Evolutionary conservation across 30 jellyfish, hydroid and myxozoan genomes (phyloP).

Genomic region (Rhopilema esculentum): DNA sequence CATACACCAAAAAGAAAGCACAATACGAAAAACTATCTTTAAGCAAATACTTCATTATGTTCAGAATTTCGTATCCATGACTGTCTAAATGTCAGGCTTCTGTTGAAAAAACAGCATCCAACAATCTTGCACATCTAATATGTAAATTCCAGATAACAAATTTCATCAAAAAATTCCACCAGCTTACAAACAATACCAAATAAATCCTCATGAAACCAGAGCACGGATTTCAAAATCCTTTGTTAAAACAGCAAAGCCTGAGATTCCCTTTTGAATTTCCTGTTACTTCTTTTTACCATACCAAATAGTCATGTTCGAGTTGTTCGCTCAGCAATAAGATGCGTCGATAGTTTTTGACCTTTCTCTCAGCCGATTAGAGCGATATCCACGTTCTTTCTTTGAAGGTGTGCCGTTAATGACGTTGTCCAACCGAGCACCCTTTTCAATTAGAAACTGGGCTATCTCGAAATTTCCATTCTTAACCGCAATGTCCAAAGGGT

Average conservation of each 20-base stretch:
- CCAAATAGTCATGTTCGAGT: too few species aligned
- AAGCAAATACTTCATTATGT: background rate
- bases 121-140: background rate
- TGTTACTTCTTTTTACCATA: background rate
- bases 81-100: background rate
- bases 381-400: background rate
- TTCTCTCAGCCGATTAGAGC: background rate
- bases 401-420: conserved; percentile 77
- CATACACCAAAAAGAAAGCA: background rate
- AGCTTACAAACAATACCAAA: background rate
- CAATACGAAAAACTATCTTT: background rate
- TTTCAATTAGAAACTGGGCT: conserved; percentile 82
- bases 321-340: background rate
- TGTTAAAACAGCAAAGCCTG: background rate
- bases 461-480: conserved; percentile 83
- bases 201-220: background rate
- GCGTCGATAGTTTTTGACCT: conserved; percentile 37
- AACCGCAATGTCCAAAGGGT: conserved; percentile 82
- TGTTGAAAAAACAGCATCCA: background rate
- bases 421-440: conserved; percentile 82
- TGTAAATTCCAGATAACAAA: background rate
- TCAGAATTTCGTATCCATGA: background rate
- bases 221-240: background rate
- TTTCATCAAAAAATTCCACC: background rate
- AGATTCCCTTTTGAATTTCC: background rate